These are phyloP conservation scores for Hypotaenidia okinawae DNA, from an alignment of 2,797 vertebrate species.

Conservation along the genomic window DNA sequence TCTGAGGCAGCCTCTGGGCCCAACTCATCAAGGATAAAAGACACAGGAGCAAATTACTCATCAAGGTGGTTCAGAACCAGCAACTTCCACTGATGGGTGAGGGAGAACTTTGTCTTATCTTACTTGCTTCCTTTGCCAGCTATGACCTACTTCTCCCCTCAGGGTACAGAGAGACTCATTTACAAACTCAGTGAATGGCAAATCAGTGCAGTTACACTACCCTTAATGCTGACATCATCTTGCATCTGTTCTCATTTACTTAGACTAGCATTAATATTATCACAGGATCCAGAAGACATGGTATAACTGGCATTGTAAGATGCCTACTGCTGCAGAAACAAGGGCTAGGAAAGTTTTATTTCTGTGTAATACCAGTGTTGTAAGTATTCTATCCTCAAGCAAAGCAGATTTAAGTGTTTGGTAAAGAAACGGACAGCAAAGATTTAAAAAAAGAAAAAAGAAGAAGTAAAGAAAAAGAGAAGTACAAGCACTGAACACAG, in stretches of 20 bases:
- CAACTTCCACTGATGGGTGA: conserved; percentile 1
- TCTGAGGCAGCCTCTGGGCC: not conserved
- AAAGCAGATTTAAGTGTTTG: not conserved
- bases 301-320: not conserved
- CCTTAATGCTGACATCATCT: conserved; percentile 56
- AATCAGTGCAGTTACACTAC: conserved; percentile 40
- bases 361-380: not conserved
- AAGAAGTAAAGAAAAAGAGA: not conserved
- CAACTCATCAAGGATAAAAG: conserved; percentile 13
- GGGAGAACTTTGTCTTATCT: conserved; percentile 24
- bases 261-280: conserved; percentile 38
- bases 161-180: conserved; percentile 47
- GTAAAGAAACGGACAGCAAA: not conserved
- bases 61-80: conserved; percentile 23
- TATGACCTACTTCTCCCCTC: conserved; percentile 44
- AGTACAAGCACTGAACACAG: not conserved
- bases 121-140: conserved; percentile 40
- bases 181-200: conserved; percentile 43
- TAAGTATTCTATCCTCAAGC: not conserved
- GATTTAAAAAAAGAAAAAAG: too few species aligned
- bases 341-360: not conserved
- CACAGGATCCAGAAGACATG: conserved; percentile 17
- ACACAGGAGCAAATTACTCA: conserved; percentile 33
- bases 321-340: conserved; percentile 4
- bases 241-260: conserved; percentile 54